Evolutionary conservation across 2,888 invertebrate genomes (phyloP).

Genomic region (Serrognathus titanus): DNA sequence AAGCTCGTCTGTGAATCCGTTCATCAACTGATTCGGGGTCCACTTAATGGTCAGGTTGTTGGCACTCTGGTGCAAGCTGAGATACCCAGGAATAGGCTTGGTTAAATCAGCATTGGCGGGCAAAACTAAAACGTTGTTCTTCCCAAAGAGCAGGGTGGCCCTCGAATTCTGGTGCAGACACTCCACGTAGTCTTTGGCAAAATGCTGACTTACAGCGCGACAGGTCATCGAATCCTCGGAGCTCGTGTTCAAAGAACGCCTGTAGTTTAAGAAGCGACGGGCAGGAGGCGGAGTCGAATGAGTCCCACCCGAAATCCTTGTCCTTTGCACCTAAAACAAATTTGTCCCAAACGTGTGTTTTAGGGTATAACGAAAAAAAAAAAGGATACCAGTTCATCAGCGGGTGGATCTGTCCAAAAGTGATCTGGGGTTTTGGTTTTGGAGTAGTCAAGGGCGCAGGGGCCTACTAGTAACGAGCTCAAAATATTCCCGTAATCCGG

Average conservation of each 20-base stretch:
- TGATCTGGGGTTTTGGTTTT: slow-evolving; percentile 85
- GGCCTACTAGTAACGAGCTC: slow-evolving; percentile 86
- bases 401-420: slow-evolving; percentile 90
- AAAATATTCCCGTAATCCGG: slow-evolving; percentile 88
- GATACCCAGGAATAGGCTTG: slow-evolving; percentile 85
- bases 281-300: slow-evolving; percentile 74
- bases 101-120: slow-evolving; percentile 72
- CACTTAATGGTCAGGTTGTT: slow-evolving; percentile 85
- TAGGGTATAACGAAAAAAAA: too few species aligned
- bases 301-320: slow-evolving; percentile 79
- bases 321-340: slow-evolving; percentile 64
- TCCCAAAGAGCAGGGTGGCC: slow-evolving; percentile 86
- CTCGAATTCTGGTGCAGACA: slow-evolving; percentile 89
- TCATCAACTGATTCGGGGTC: slow-evolving; percentile 97
- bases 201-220: slow-evolving; percentile 47
- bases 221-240: slow-evolving; percentile 63
- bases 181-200: slow-evolving; percentile 89
- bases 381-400: slow-evolving; percentile 91
- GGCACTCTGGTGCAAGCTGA: slow-evolving; percentile 85
- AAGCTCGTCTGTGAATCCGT: slow-evolving; percentile 69
- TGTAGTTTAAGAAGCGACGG: slow-evolving; percentile 69
- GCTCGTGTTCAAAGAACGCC: slow-evolving; percentile 69
- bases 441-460: slow-evolving; percentile 89
- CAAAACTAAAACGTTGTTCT: slow-evolving; percentile 86
- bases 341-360: background rate